Conservation (phyloP, 2,888 invertebrate genomes). For the Homarus gammarus region DNA sequence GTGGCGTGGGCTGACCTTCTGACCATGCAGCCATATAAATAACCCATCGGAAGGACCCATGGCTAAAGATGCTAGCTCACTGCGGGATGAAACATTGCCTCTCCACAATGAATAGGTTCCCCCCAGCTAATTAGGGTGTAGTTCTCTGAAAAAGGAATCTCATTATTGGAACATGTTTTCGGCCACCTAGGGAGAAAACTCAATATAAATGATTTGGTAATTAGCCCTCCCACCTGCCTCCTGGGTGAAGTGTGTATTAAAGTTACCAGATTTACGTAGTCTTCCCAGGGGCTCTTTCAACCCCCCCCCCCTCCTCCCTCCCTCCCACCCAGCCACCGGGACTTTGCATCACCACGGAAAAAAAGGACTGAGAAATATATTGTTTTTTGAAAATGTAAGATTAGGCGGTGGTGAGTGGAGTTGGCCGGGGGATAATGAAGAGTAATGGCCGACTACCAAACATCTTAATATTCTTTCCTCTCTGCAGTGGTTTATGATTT, state of each 20-base stretch:
- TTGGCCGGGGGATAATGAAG: neutral
- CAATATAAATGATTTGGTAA: constrained; percentile 34
- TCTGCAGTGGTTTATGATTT: neutral
- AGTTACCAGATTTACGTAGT: neutral
- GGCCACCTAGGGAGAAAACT: constrained; percentile 52
- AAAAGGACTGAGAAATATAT: neutral
- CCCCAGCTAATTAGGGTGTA: constrained; percentile 37
- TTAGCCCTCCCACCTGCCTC: constrained; percentile 17
- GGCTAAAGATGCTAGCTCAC: neutral
- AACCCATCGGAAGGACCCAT: neutral
- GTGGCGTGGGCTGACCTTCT: neutral
- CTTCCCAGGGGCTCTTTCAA: neutral
- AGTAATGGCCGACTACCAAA: neutral
- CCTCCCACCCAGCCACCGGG: neutral
- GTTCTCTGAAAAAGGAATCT: constrained; percentile 32
- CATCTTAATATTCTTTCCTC: neutral
- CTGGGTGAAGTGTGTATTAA: constrained; percentile 1
- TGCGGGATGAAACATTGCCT: neutral
- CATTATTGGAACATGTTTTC: constrained; percentile 38
- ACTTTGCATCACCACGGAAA: neutral
- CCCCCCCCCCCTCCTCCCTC: neutral
- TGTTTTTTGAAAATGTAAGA: neutral
- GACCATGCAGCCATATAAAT: neutral
- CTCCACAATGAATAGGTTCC: neutral
- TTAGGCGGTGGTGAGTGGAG: neutral